phyloP scores from a whole-genome alignment of 2,113 vertebrate genomes.

The Phocoena sinus region DNA sequence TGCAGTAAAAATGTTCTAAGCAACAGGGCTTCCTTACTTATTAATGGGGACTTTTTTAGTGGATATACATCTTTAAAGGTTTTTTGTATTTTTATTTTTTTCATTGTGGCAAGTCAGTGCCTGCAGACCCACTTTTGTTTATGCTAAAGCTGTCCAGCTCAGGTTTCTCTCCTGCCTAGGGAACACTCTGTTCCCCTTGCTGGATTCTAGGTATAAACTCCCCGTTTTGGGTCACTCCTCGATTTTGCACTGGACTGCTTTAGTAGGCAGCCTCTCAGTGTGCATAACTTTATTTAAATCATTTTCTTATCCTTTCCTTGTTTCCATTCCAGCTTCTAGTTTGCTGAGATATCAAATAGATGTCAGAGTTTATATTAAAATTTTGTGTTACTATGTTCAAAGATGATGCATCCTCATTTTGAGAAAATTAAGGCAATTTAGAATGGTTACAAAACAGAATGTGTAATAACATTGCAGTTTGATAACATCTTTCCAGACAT shows the following conservation, averaged over 20 bases:
- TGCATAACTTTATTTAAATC: neutral
- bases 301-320: neutral
- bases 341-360: neutral
- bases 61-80: neutral
- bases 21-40: neutral
- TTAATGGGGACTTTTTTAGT: neutral
- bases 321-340: neutral
- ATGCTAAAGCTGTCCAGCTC: neutral
- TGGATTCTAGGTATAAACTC: neutral
- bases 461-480: neutral
- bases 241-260: neutral
- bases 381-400: neutral
- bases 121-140: neutral
- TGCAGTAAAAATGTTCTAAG: neutral
- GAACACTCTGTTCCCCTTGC: neutral
- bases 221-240: neutral
- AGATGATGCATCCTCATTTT: neutral
- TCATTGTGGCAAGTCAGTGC: neutral
- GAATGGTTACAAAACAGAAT: neutral
- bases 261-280: neutral
- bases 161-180: neutral
- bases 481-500: neutral
- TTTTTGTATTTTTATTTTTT: neutral
- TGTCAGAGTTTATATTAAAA: neutral
- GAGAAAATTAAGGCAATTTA: slow-evolving; percentile 29